A percentile compares a stretch with the other conserved stretches of the same genome.
Evolutionary conservation across 2,888 invertebrate genomes (phyloP).

Genomic region (Ormyrus pomaceus): DNA sequence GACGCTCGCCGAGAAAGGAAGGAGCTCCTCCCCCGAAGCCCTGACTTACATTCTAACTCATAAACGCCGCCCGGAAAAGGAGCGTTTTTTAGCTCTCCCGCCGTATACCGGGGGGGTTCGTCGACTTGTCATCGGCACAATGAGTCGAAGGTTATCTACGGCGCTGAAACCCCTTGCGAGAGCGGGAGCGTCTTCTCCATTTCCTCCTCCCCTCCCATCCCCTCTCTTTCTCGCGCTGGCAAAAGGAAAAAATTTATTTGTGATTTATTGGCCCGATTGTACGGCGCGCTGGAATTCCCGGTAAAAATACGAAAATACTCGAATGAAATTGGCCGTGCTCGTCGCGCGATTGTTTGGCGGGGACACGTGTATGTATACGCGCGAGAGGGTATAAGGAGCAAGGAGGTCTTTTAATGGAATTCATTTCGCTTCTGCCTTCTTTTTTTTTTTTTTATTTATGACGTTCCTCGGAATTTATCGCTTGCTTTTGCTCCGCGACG

Average conservation of each 20-base stretch:
- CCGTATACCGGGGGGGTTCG: background rate
- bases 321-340: conserved; percentile 47
- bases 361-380: background rate
- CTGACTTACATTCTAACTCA: too few relatives aligned
- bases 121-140: conserved; percentile 69
- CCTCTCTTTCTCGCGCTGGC: conserved; percentile 2
- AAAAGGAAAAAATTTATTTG: conserved; percentile 47
- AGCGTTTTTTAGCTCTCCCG: too few relatives aligned
- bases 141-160: conserved; percentile 70
- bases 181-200: background rate
- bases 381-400: background rate
- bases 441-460: too few relatives aligned
- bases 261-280: conserved; percentile 56
- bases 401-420: background rate
- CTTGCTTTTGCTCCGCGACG: too few relatives aligned
- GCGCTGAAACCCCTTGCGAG: conserved; percentile 15
- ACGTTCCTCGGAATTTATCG: too few relatives aligned
- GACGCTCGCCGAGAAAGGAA: too few relatives aligned
- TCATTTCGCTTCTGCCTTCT: background rate
- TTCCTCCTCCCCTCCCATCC: background rate
- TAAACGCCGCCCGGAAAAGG: background rate
- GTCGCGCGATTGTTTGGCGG: background rate
- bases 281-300: conserved; percentile 37
- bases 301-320: conserved; percentile 55
- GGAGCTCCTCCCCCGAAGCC: too few relatives aligned